Base-by-base conservation (phyloP, 2,113 vertebrate genomes). In the Embiotoca jacksoni region DNA sequence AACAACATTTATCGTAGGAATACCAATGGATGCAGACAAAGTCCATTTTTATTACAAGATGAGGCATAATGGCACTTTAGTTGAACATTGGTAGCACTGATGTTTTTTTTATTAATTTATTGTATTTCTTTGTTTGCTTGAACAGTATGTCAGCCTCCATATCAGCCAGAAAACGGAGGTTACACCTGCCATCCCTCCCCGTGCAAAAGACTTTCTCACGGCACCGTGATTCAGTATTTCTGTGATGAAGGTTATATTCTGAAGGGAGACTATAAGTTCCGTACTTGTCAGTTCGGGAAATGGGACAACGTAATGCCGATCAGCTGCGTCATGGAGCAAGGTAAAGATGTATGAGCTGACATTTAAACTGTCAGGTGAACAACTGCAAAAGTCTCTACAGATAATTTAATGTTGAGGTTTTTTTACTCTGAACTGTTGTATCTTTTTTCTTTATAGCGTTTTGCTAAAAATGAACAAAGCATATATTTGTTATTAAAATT, bases 181-280 rank as follows among this genome's bases (percentile, higher is more conserved):
- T 98, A 97, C 78, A 93, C 93, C 72, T 99, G 97, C 86, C 97
- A 99, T 89, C 97, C 97, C 3, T 93, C 95, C 0, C 96, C 96
- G 33, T 99, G 97, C 90, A 93, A 93, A 83, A 92, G 94, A 67
- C 89, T 97, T 87, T 95, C 92, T 58, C 93, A 96, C 1, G 95
- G 94, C 80, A 97, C 96, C 3, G 96, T 97, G 80, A 97, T 99
- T 54, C 95, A 98, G 78, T 99, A 98, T 88, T 95, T 96, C 31
- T 99, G 97, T 30, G 95, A 95, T 0, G 96, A 97, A 88, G 97
- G 96, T 80, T 99, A 96, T 85, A 88, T 96, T 82, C 85, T 99
- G 80, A 98, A 98, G 78, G 97, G 96, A 23, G 97, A 97, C 53
- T 97, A 98, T 75, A 97, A 97, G 61, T 99, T 96, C 83, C 89